Evolutionary conservation across 2,888 invertebrate genomes (phyloP).

Genomic region (Melitaea athalia): DNA sequence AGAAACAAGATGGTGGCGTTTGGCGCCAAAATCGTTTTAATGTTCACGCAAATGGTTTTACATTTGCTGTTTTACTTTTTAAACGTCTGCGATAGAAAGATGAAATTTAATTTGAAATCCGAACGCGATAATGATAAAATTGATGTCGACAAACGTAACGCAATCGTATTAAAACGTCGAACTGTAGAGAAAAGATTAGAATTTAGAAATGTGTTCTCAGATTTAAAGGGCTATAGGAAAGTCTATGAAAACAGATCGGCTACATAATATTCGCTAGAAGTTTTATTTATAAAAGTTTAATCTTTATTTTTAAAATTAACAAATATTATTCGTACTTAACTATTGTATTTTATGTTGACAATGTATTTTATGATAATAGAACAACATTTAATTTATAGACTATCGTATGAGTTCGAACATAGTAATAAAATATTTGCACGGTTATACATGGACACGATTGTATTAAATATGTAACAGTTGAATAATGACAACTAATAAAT

Average conservation of each 20-base stretch:
- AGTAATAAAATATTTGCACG: not conserved
- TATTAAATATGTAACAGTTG: slow-evolving; percentile 8
- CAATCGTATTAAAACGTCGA: slow-evolving; percentile 35
- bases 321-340: not conserved
- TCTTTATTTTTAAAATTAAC: not conserved
- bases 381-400: not conserved
- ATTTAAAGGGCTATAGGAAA: slow-evolving; percentile 40
- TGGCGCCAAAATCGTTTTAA: slow-evolving; percentile 47
- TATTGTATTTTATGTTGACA: not conserved
- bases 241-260: slow-evolving; percentile 10
- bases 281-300: not conserved
- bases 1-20: slow-evolving; percentile 6
- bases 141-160: slow-evolving; percentile 1
- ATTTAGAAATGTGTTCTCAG: slow-evolving; percentile 68
- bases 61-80: slow-evolving; percentile 65
- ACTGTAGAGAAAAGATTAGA: slow-evolving; percentile 57
- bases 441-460: not conserved
- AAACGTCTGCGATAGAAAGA: slow-evolving; percentile 49
- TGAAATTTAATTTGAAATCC: slow-evolving; percentile 39
- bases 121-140: not conserved
- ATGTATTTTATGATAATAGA: not conserved
- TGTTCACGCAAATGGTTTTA: slow-evolving; percentile 71
- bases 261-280: slow-evolving; percentile 2
- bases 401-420: not conserved
- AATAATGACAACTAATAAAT: slow-evolving; percentile 18